Base-by-base conservation (phyloP, 2,888 invertebrate genomes). In the Miltochrista miniata region DNA sequence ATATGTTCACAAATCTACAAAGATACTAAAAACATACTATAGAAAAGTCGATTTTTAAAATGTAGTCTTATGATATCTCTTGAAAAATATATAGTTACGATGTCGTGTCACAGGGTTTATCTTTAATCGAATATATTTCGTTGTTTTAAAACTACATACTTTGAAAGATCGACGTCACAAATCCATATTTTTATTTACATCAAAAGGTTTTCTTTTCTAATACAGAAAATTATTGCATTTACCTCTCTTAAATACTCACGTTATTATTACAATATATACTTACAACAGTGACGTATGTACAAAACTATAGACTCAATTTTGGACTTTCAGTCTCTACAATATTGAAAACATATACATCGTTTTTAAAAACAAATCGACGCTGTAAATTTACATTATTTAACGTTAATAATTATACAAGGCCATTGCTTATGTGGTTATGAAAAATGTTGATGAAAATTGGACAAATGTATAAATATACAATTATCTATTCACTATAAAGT, bases 251-350 rank as follows among this genome's bases (percentile, higher is more conserved):
- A 81, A 86, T 87, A 88, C 79, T 83, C 74, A 81, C 74, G 71
- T 81, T 84, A 87, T 79, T 68, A 81, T 85, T 88, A 87, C 76
- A 82, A 72, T 86, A 83, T 86, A 83, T 88, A 87, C 80, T 90
- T 90, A 89, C 87, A 90, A 90, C 87, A 85, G 87, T 84, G 87
- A 87, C 74, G 72, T 87, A 85, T 91, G 82, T 91, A 91, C 90
- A 91, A 90, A 89, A 90, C 85, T 89, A 89, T 89, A 90, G 88
- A 90, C 88, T 90, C 89, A 86, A 89, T 87, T 88, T 86, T 87
- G 88, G 90, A 90, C 90, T 90, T 90, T 90, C 90, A 90, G 90
- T 90, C 90, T 90, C 89, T 89, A 90, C 82, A 83, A 81, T 87
- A 80, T 83, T 74, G 77, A 72, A 79, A 82, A 80, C 79, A 74